Base-by-base conservation (phyloP, 2,888 invertebrate species). In the Hylaea fasciaria region DNA sequence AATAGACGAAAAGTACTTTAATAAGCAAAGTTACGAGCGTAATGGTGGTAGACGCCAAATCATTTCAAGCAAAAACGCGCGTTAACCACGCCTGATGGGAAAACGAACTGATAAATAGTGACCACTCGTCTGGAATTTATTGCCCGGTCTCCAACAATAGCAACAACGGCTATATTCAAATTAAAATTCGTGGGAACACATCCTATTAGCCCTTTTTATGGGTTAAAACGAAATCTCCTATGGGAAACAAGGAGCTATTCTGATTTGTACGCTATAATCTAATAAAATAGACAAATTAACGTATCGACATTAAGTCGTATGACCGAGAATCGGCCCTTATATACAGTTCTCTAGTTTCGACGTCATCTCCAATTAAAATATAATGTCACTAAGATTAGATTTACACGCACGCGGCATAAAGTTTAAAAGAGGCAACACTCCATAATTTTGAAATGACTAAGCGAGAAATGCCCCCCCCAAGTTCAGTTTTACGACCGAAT, bases 51-150 rank as follows among this genome's bases (percentile, higher is more conserved):
- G 32, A 10, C 10, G 32, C 9, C 3, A 22, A 1, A 32, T 32
- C 9, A 32, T 37, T 37, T 35, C 10, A 35, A 35, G 37, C 37
- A 37, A 40, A 40, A 40, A 40, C 40, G 41, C 28, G 12, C 8
- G 10, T 4, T 40, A 28, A 22, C 39, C 17, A 35, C 9, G n/a
- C 13, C 14, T 39, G 10, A 28, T 59, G 48, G 45, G 29, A n/a
- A 35, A 11, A n/a, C 8, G 22, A 2, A 46, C 53, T 44, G 5
- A 40, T 14, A 51, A 48, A 16, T 49, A 40, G 69, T 72, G 74
- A 77, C 80, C 78, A 81, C 74, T 79, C 72, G 70, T 76, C 69
- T 77, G 81, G 78, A 82, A 78, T 85, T 83, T 82, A 86, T 81
- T 72, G 73, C 59, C 59, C 54, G 49, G 22, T 41, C 32, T 11